Conservation (phyloP, 2,797 vertebrate species). For the Nyctibius grandis region DNA sequence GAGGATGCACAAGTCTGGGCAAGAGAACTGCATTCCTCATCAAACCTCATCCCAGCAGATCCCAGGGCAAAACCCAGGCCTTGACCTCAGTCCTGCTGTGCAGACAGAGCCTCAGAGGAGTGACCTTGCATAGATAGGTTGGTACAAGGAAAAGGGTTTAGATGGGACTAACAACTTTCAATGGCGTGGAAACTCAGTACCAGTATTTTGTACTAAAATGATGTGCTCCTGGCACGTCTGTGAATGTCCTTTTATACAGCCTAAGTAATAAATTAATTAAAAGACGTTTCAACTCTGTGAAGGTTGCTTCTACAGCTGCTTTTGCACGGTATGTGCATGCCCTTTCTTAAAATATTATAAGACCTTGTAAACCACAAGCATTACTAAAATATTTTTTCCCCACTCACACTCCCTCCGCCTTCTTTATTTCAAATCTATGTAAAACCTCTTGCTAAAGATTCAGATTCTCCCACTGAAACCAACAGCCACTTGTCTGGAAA, state of each 20-base stretch:
- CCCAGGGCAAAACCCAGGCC: background rate
- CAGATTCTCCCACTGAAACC: constrained; percentile 40
- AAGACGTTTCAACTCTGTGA: background rate
- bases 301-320: background rate
- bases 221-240: background rate
- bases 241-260: background rate
- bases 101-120: accelerated
- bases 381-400: constrained; percentile 20
- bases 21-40: background rate
- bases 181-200: background rate
- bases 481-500: constrained; percentile 15
- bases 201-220: background rate
- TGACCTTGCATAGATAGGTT: accelerated
- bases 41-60: background rate
- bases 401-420: background rate
- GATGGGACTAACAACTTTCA: background rate
- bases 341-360: constrained; percentile 3
- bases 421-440: background rate
- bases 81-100: accelerated
- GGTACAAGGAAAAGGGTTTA: background rate
- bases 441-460: constrained; percentile 7
- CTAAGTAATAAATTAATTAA: background rate
- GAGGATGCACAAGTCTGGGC: background rate
- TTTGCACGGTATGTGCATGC: background rate
- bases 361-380: background rate